These are phyloP conservation scores for Ascidia mentula DNA, from an alignment of 23 tunicate genomes.

Conservation along the genomic window DNA sequence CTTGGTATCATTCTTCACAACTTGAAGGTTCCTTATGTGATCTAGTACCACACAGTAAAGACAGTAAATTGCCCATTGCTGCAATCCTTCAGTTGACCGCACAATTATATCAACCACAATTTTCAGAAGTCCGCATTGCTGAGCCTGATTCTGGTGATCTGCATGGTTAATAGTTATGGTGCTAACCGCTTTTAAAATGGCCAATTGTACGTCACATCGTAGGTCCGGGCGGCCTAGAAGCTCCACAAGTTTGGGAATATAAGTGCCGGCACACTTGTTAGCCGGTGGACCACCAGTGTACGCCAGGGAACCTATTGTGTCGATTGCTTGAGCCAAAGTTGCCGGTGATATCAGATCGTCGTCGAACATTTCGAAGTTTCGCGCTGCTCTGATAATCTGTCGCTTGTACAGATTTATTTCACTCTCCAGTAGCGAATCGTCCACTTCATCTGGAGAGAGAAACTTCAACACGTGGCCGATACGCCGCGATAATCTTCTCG, in stretches of 20 bases:
- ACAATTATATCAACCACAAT: slow-evolving; percentile 23
- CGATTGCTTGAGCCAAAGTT: slow-evolving; percentile 54
- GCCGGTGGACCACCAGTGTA: slow-evolving; percentile 83
- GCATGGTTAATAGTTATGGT: slow-evolving; percentile 50
- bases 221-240: slow-evolving; percentile 34
- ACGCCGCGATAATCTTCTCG: slow-evolving; percentile 50
- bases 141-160: slow-evolving; percentile 62
- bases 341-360: slow-evolving; percentile 45
- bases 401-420: slow-evolving; percentile 84
- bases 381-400: slow-evolving; percentile 59
- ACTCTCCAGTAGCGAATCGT: slow-evolving; percentile 56
- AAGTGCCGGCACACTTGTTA: slow-evolving; percentile 65
- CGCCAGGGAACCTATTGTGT: slow-evolving; percentile 54
- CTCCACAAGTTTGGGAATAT: slow-evolving; percentile 56
- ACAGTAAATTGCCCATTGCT: slow-evolving; percentile 76
- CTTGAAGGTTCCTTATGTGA: slow-evolving; percentile 62
- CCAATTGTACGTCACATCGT: slow-evolving; percentile 42
- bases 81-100: slow-evolving; percentile 25
- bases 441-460: slow-evolving; percentile 58
- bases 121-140: slow-evolving; percentile 40
- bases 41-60: slow-evolving; percentile 63
- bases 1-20: slow-evolving; percentile 1
- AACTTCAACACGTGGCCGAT: slow-evolving; percentile 62
- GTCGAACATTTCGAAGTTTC: slow-evolving; percentile 57
- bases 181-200: slow-evolving; percentile 54